A percentile compares a stretch with the other conserved stretches of the same genome.
phyloP scores from a whole-genome alignment of 1,140 invertebrate species.

The Brachionus asplanchnoidis region DNA sequence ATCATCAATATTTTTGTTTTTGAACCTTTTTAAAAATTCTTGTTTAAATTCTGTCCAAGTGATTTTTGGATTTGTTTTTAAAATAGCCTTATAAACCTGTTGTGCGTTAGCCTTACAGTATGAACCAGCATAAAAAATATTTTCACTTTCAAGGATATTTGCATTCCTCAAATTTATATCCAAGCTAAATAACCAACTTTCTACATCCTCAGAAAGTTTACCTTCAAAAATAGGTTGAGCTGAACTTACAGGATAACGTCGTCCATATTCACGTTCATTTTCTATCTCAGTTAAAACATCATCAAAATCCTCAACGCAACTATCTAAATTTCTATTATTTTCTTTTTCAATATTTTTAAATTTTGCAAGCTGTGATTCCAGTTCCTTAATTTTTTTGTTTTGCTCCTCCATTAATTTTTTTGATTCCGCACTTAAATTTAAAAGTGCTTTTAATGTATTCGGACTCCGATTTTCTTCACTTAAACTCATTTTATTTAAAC shows the following conservation, averaged over 20 bases:
- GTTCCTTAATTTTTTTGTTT: background rate
- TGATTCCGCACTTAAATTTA: background rate
- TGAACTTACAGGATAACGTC: background rate
- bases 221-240: constrained; percentile 19
- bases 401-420: background rate
- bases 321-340: background rate
- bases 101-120: background rate
- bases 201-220: background rate
- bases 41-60: too few species aligned
- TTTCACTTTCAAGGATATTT: background rate
- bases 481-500: background rate
- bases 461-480: background rate
- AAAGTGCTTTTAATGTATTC: background rate
- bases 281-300: background rate
- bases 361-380: background rate
- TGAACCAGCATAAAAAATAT: background rate
- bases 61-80: background rate
- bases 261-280: background rate
- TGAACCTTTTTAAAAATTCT: background rate
- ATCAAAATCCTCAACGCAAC: background rate
- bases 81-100: background rate
- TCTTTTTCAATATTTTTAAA: background rate
- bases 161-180: constrained; percentile 7
- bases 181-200: background rate
- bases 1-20: background rate